These are phyloP conservation scores for Drosophila neotestacea DNA, from an alignment of 2,888 invertebrate species.

Conservation along the genomic window DNA sequence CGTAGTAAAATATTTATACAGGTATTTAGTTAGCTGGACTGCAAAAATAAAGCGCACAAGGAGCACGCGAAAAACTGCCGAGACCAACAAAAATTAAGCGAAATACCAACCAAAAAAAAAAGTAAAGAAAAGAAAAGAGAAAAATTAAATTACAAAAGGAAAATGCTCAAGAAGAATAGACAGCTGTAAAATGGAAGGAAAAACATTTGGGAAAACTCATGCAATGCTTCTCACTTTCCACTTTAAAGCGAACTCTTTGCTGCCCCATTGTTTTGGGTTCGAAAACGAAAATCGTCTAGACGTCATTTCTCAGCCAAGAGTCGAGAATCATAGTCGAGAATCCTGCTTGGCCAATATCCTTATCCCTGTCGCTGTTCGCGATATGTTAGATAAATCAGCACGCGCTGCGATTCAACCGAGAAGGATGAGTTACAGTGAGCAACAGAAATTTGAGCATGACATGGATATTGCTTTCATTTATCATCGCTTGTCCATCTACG, in stretches of 20 bases:
- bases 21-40: slow-evolving; percentile 74
- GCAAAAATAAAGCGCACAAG: slow-evolving; percentile 39
- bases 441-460: slow-evolving; percentile 32
- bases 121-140: not conserved
- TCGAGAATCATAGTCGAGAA: not conserved
- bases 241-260: slow-evolving; percentile 24
- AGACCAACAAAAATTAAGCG: slow-evolving; percentile 59
- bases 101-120: slow-evolving; percentile 18
- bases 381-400: slow-evolving; percentile 65
- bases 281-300: slow-evolving; percentile 69
- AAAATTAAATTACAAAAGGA: slow-evolving; percentile 18
- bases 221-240: slow-evolving; percentile 16
- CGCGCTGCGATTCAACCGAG: slow-evolving; percentile 50
- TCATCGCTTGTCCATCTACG: slow-evolving; percentile 14
- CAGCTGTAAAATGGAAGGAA: slow-evolving; percentile 21
- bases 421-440: slow-evolving; percentile 5
- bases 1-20: slow-evolving; percentile 79
- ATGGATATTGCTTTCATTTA: slow-evolving; percentile 49
- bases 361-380: slow-evolving; percentile 33
- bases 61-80: slow-evolving; percentile 18
- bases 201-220: slow-evolving; percentile 15
- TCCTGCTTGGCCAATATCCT: slow-evolving; percentile 21
- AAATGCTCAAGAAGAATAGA: slow-evolving; percentile 30
- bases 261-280: slow-evolving; percentile 30
- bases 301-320: slow-evolving; percentile 66